Evolutionary conservation across 2,797 vertebrate species (phyloP).

Genomic region (Dendrocincla fuliginosa): DNA sequence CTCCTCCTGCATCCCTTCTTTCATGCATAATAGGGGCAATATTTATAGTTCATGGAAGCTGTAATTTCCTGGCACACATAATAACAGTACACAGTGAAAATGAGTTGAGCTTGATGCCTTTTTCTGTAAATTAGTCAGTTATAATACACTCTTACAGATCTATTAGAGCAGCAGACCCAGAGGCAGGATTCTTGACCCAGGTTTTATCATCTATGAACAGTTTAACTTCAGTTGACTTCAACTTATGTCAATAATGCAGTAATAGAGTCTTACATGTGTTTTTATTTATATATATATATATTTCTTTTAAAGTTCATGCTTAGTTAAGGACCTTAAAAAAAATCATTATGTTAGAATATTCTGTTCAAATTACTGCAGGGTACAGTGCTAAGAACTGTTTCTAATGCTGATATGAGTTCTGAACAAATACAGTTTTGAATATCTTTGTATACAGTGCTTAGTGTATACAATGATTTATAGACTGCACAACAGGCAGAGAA

Average conservation of each 20-base stretch:
- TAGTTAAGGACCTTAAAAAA: not conserved
- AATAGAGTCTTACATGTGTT: not conserved
- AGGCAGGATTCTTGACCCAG: not conserved
- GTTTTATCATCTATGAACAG: not conserved
- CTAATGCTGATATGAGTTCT: not conserved
- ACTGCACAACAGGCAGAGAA: not conserved
- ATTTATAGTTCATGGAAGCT: not conserved
- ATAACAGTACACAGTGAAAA: constrained; percentile 5
- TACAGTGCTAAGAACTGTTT: not conserved
- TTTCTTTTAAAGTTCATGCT: not conserved
- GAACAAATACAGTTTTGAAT: not conserved
- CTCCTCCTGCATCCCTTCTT: not conserved
- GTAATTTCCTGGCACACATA: constrained; percentile 1
- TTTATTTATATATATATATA: not conserved
- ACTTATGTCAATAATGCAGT: not conserved
- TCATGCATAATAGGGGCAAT: not conserved
- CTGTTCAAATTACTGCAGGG: not conserved
- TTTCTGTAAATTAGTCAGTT: constrained; percentile 8
- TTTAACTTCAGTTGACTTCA: not conserved
- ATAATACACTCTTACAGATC: not conserved
- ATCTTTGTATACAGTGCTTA: not conserved
- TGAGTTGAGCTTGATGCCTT: not conserved
- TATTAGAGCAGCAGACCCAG: not conserved
- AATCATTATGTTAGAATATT: not conserved
- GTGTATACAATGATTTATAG: not conserved